phyloP scores from a whole-genome alignment of 2,888 invertebrate genomes.

The Acleris sparsana region DNA sequence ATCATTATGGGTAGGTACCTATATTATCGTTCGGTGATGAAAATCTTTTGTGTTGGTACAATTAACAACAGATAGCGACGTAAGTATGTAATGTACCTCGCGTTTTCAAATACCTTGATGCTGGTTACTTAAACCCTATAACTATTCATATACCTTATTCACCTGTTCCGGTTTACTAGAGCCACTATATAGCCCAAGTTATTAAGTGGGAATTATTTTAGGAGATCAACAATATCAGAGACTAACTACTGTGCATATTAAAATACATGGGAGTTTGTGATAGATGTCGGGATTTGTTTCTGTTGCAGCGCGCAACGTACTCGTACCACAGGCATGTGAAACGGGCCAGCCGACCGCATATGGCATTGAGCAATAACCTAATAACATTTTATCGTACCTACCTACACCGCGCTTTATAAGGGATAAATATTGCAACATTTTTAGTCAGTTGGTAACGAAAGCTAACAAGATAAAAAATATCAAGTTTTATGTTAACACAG shows the following conservation, averaged over 20 bases:
- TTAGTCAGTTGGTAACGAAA: conserved; percentile 21
- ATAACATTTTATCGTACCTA: conserved; percentile 57
- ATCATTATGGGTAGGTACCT: neutral
- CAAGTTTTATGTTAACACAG: neutral
- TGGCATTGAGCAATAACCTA: conserved; percentile 59
- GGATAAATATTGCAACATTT: conserved; percentile 61
- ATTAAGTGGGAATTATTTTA: no score
- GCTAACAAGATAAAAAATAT: neutral
- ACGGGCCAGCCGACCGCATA: conserved; percentile 55
- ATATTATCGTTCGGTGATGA: conserved; percentile 12
- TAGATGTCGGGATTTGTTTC: neutral
- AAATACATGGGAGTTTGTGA: neutral
- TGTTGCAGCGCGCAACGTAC: conserved; percentile 11
- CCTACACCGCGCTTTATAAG: conserved; percentile 63
- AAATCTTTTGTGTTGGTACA: neutral
- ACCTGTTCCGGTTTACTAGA: no score
- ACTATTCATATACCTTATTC: no score
- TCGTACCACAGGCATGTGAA: conserved; percentile 48
- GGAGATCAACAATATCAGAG: no score
- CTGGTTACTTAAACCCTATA: no score
- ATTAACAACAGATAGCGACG: neutral
- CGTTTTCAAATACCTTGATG: neutral
- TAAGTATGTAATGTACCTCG: no score
- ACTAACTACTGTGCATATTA: no score
- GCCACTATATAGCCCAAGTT: no score